Conservation (phyloP, 2,113 vertebrate species). For the Microcebus griseorufus region DNA sequence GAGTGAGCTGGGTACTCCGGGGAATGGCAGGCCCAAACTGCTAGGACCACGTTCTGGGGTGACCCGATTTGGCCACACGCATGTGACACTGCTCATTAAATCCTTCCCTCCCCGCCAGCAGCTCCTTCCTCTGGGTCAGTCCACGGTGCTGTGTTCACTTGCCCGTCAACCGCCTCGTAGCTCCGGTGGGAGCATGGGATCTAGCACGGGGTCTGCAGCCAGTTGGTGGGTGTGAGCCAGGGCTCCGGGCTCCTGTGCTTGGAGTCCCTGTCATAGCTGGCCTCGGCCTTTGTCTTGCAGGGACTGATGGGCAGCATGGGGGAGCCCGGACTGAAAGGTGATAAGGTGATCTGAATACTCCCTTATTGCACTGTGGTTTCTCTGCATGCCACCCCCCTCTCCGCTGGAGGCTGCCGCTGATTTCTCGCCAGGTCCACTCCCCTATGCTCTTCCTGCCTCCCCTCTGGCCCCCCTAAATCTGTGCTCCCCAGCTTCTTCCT, state of each 20-base stretch:
- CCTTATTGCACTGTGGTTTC: constrained; percentile 95
- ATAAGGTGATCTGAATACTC: constrained; percentile 99
- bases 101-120: background rate
- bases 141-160: background rate
- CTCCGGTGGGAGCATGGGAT: background rate
- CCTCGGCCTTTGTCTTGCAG: constrained; percentile 85
- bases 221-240: background rate
- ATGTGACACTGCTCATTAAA: accelerated
- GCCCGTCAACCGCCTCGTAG: accelerated
- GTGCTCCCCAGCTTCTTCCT: background rate
- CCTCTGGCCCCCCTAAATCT: background rate
- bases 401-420: background rate
- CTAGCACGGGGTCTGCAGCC: background rate
- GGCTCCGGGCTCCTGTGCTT: background rate
- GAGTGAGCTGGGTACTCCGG: background rate
- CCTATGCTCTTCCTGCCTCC: background rate
- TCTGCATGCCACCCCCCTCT: constrained; percentile 83
- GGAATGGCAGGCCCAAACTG: background rate
- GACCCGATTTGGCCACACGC: background rate
- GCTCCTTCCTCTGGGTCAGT: background rate
- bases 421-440: background rate
- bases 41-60: background rate
- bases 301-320: constrained; percentile 96
- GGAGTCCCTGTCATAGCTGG: background rate
- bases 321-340: constrained; percentile 99